These are phyloP conservation scores for Cotesia glomerata DNA, from an alignment of 1,140 invertebrate species.

Conservation along the genomic window DNA sequence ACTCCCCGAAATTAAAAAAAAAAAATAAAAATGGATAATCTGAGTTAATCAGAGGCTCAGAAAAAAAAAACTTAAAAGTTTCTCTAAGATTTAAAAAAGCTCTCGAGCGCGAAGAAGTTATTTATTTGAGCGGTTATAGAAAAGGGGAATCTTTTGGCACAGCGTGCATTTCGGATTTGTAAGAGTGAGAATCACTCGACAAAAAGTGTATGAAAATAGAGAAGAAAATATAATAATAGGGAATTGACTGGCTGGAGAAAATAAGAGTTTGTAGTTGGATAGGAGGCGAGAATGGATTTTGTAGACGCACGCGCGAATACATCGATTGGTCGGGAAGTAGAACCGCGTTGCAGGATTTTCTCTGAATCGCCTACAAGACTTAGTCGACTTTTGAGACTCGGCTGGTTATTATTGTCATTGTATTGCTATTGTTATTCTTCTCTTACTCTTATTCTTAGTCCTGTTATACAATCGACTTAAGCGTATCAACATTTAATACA, in stretches of 20 bases:
- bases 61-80: too few species aligned
- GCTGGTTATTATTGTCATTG: conserved; percentile 24
- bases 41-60: too few species aligned
- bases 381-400: conserved; percentile 36
- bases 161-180: neutral
- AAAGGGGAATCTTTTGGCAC: neutral
- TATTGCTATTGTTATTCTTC: neutral
- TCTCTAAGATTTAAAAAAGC: too few species aligned
- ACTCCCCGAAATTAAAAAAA: too few species aligned
- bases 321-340: conserved; percentile 45
- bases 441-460: neutral
- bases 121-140: neutral
- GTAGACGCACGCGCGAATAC: conserved; percentile 47
- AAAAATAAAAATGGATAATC: too few species aligned
- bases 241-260: neutral
- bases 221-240: neutral
- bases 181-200: neutral
- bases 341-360: conserved; percentile 36
- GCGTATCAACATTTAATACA: neutral
- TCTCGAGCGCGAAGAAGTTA: too few species aligned
- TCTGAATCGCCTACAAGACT: conserved; percentile 38
- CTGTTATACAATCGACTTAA: neutral
- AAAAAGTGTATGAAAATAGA: conserved; percentile 16
- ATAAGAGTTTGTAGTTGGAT: conserved; percentile 17
- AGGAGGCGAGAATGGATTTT: conserved; percentile 24